Conservation (phyloP, 2,113 vertebrate genomes). For the Phylloscopus trochilus region DNA sequence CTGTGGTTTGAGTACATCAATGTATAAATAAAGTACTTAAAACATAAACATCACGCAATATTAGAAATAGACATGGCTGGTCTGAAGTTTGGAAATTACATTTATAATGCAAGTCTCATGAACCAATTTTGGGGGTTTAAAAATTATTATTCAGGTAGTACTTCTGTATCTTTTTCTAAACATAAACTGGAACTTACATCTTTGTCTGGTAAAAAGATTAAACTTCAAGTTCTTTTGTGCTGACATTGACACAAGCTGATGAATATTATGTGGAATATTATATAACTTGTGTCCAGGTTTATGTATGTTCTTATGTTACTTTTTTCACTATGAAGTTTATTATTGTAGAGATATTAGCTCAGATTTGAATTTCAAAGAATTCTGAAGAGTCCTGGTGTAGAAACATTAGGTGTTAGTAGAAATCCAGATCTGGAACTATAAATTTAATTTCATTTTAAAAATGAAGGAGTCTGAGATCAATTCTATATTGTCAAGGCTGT, state of each 20-base stretch:
- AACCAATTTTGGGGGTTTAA: background rate
- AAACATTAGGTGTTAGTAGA: background rate
- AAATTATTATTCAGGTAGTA: background rate
- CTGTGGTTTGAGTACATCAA: background rate
- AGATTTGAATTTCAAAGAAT: background rate
- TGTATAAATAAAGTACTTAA: background rate
- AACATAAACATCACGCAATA: background rate
- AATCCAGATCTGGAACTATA: background rate
- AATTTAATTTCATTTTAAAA: background rate
- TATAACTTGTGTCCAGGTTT: background rate
- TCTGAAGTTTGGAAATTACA: background rate
- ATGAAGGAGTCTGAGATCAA: background rate
- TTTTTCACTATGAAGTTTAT: background rate
- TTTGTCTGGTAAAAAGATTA: background rate
- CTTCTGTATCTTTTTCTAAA: background rate
- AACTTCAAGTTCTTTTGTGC: background rate
- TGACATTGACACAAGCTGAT: background rate
- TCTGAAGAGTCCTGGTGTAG: background rate
- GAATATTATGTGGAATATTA: background rate
- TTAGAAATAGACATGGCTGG: background rate
- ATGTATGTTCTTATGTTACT: background rate
- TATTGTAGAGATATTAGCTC: background rate
- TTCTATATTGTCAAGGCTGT: background rate
- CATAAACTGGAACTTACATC: background rate
- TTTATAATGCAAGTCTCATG: background rate